A percentile compares a stretch with the other conserved stretches of the same genome.
These are phyloP conservation scores for Diarsia brunnea DNA, from an alignment of 2,888 invertebrate genomes.

Conservation along the genomic window DNA sequence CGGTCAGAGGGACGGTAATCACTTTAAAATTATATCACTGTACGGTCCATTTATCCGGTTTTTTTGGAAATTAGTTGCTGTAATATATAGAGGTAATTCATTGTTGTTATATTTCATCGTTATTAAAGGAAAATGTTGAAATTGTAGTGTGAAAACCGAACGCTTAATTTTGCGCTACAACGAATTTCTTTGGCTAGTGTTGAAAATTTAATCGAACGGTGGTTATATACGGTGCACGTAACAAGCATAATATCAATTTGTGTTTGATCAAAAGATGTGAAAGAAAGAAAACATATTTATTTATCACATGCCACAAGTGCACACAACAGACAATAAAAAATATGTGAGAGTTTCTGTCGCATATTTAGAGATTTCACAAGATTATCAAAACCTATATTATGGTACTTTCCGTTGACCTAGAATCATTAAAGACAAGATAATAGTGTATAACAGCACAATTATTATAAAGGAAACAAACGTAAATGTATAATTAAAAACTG, in stretches of 20 bases:
- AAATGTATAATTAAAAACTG: too few relatives aligned
- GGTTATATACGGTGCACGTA: not conserved
- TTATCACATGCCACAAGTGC: too few relatives aligned
- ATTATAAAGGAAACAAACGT: too few relatives aligned
- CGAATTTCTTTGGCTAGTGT: not conserved
- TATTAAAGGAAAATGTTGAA: not conserved
- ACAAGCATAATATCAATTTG: not conserved
- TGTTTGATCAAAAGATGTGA: too few relatives aligned
- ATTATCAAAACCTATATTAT: too few relatives aligned
- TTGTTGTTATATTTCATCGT: conserved; percentile 16
- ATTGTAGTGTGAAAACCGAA: not conserved
- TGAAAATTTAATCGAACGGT: not conserved
- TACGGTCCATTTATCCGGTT: conserved; percentile 47
- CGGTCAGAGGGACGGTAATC: conserved; percentile 66
- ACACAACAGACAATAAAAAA: too few relatives aligned
- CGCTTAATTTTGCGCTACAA: not conserved
- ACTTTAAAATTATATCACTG: conserved; percentile 69
- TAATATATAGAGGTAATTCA: conserved; percentile 21
- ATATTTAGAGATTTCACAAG: too few relatives aligned
- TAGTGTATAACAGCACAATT: too few relatives aligned
- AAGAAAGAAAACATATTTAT: too few relatives aligned
- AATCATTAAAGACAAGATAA: too few relatives aligned
- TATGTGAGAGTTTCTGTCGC: too few relatives aligned
- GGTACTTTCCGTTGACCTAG: too few relatives aligned
- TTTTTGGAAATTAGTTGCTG: conserved; percentile 39